These are phyloP conservation scores for Sturmia bella DNA, from an alignment of 2,888 invertebrate genomes.

Conservation along the genomic window DNA sequence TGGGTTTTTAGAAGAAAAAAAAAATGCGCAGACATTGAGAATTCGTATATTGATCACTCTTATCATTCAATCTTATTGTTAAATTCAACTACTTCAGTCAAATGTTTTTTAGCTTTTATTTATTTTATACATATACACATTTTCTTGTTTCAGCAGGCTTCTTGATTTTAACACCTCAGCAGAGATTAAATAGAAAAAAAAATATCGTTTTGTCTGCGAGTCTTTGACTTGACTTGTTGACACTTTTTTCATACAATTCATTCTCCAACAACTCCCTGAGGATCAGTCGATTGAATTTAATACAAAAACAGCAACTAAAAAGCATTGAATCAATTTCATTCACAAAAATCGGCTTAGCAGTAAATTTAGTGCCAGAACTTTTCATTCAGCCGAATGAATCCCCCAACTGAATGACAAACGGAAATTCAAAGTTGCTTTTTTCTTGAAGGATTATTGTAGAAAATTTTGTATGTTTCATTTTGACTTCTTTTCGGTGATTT, in stretches of 20 bases:
- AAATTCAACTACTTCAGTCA: constrained; percentile 45
- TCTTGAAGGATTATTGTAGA: constrained; percentile 22
- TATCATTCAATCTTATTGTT: constrained; percentile 66
- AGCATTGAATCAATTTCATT: constrained; percentile 64
- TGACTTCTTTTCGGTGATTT: constrained; percentile 41
- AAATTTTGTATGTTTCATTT: constrained; percentile 34
- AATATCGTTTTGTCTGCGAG: constrained; percentile 43
- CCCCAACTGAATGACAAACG: constrained; percentile 66
- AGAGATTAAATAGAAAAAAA: constrained; percentile 13
- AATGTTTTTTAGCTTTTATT: neutral
- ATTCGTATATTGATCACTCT: constrained; percentile 50
- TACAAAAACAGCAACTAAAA: constrained; percentile 17
- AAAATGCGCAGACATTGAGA: neutral
- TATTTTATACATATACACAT: constrained; percentile 15
- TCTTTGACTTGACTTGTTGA: constrained; percentile 62
- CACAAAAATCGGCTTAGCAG: constrained; percentile 63
- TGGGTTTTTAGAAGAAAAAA: constrained; percentile 13
- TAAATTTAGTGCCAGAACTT: constrained; percentile 22
- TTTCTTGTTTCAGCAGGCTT: constrained; percentile 2
- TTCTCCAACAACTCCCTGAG: constrained; percentile 57
- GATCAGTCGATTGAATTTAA: constrained; percentile 40
- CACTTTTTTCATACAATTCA: constrained; percentile 58
- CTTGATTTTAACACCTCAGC: constrained; percentile 45
- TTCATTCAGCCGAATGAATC: constrained; percentile 60
- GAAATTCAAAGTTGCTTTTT: constrained; percentile 44